Conservation (phyloP, 2,797 vertebrate species). For the Acanthiza pusilla region DNA sequence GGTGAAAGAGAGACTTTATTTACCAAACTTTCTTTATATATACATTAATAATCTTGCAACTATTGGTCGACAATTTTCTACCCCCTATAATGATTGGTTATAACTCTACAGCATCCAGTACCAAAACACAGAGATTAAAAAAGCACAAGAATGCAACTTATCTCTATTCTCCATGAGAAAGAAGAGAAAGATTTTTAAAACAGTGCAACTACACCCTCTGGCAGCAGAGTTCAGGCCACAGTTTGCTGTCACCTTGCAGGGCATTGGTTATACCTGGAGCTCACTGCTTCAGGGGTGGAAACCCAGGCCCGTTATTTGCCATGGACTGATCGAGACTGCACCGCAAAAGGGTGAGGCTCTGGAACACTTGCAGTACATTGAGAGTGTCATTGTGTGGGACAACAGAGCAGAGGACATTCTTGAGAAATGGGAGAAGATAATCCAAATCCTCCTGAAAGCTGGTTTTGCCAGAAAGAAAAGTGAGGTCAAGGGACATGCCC, state of each 20-base stretch:
- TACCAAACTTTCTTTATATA: too few species aligned
- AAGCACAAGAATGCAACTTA: too few species aligned
- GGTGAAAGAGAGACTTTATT: too few species aligned
- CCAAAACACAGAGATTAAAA: too few species aligned
- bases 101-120: too few species aligned
- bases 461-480: neutral
- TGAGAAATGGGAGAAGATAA: neutral
- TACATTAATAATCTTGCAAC: too few species aligned
- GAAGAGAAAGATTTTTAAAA: too few species aligned
- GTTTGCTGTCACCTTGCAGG: neutral
- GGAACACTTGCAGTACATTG: neutral
- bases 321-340: neutral
- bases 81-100: too few species aligned
- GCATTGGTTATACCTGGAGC: neutral
- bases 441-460: neutral
- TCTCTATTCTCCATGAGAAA: too few species aligned
- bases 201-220: too few species aligned
- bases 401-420: neutral
- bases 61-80: too few species aligned
- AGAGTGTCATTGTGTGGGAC: neutral
- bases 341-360: neutral
- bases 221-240: neutral
- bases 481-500: neutral
- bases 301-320: neutral
- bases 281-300: neutral